Evolutionary conservation across 2,113 vertebrate species (phyloP), one percentile per base, ranked within the genome.

Genomic region (Microcebus lehilahytsara): DNA sequence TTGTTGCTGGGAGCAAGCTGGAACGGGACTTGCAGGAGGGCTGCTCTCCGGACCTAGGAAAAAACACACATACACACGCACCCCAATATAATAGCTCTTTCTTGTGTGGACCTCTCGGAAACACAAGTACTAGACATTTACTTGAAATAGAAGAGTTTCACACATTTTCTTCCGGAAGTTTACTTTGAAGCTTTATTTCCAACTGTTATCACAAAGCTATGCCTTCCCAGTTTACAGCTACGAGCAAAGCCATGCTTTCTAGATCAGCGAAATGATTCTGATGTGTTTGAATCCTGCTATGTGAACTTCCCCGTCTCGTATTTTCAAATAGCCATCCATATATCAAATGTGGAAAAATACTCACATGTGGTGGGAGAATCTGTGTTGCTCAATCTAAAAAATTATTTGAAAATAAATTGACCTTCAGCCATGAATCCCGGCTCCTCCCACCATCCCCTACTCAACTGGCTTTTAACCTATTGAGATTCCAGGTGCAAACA

Each of bases 41-140:
- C 99, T 99, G 97, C 99, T 99, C 98, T 99, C 99, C 0, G 99
- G 99, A 99, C 99, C 99, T 99, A 98, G 98, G 98, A 97, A 98
- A 98, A 97, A 98, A 95, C 96, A 96, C 95, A 97, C 56, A 96
- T 51, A 96, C 12, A 23, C 5, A 77, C 89, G 95, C 72, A 95
- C 77, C 83, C 95, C 96, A 89, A 89, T 97, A 96, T 69, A 93
- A 96, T 69, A 93, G 90, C 85, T 80, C 92, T 95, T 72, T 93
- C 89, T 93, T 51, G 64, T 67, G 51, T 16, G 81, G 56, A 46
- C 60, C 22, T 25, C 58, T 96, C 40, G 79, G 92, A 67, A 60
- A 95, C 51, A 40, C 3, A 40, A 25, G 14, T 60, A 22, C 60
- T 96, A 56, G 49, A 25, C 30, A 69, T 91, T 89, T 49, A 58